Conservation (phyloP, 2,888 invertebrate genomes). For the Bursaphelenchus okinawaensis region DNA sequence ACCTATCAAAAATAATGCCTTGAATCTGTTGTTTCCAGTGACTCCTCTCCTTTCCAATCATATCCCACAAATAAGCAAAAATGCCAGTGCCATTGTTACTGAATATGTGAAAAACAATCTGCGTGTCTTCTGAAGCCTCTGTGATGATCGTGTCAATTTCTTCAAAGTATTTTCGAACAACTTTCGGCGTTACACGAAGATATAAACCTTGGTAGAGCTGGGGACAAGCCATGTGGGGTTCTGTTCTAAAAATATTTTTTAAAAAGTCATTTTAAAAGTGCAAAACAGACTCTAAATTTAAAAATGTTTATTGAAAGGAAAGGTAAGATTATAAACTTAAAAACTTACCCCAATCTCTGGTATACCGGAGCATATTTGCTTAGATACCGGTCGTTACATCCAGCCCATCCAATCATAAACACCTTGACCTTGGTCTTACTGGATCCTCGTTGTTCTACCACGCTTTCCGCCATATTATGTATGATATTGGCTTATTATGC, state of each 20-base stretch:
- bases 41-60: conserved; percentile 31
- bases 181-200: not conserved
- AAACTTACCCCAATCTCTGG: conserved; percentile 69
- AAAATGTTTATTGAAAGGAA: too few species aligned
- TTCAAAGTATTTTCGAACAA: not conserved
- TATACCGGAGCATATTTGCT: conserved; percentile 75
- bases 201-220: not conserved
- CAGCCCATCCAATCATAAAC: conserved; percentile 73
- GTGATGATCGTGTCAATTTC: not conserved
- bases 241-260: not conserved
- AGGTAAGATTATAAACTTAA: not conserved
- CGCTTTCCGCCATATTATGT: too few species aligned
- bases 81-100: conserved; percentile 40
- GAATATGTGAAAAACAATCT: conserved; percentile 28
- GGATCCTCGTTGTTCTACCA: too few species aligned
- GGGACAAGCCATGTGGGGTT: not conserved
- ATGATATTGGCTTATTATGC: too few species aligned
- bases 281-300: too few species aligned
- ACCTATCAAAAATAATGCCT: conserved; percentile 53
- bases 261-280: too few species aligned
- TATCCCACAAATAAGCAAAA: conserved; percentile 45
- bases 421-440: not conserved
- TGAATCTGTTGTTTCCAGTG: conserved; percentile 16
- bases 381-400: conserved; percentile 72
- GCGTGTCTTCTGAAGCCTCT: not conserved